phyloP scores from a whole-genome alignment of 1,140 invertebrate species.

The Lasioglossum baleicum region DNA sequence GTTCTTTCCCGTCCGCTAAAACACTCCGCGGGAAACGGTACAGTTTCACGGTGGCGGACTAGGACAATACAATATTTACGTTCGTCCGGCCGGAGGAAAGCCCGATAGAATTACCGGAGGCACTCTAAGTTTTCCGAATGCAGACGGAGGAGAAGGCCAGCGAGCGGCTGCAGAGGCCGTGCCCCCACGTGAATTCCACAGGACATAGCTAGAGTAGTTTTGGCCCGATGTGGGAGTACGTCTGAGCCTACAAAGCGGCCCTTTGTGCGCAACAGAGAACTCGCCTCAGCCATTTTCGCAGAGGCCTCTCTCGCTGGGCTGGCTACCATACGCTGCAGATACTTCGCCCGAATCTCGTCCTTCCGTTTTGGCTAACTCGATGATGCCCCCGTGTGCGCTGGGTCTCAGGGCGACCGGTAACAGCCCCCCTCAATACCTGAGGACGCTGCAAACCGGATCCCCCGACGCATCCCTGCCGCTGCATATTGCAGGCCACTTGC shows the following conservation, averaged over 20 bases:
- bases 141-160: background rate
- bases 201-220: conserved; percentile 24
- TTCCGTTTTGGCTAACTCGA: conserved; percentile 46
- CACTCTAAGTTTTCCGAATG: conserved; percentile 32
- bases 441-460: background rate
- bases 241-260: conserved; percentile 46
- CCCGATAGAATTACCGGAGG: conserved; percentile 23
- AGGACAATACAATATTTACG: conserved; percentile 18
- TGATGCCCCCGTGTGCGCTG: conserved; percentile 1
- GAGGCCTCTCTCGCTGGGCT: background rate
- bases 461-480: background rate
- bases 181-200: conserved; percentile 31
- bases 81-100: background rate
- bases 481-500: background rate
- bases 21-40: background rate
- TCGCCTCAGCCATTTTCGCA: background rate
- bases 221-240: conserved; percentile 26
- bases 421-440: conserved; percentile 16
- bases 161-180: background rate
- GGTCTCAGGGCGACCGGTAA: conserved; percentile 10
- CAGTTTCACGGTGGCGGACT: background rate
- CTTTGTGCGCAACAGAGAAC: conserved; percentile 29
- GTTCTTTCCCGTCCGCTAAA: background rate
- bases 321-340: conserved; percentile 10
- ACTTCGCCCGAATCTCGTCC: conserved; percentile 39